Base-by-base conservation (phyloP, 2,113 vertebrate species). In the Holacanthus passer region DNA sequence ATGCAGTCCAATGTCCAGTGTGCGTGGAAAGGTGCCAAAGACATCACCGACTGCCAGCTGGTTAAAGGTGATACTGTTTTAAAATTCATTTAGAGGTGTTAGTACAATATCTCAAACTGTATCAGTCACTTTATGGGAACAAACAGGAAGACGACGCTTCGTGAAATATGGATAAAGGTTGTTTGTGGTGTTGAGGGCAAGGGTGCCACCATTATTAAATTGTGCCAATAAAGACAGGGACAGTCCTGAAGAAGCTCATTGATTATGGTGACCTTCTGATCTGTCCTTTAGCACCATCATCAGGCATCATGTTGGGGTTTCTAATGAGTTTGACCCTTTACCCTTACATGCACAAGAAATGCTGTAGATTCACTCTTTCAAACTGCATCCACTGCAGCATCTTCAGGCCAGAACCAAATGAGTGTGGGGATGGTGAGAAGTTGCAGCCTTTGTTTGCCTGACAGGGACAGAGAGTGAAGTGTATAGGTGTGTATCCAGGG, bases 41-140 rank as follows among this genome's bases (percentile, higher is more conserved):
- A 48, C 52, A 67, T 27, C 45, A 27, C 11, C 22, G 50, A 52
- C 43, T 62, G 76, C 70, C 66, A 83, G 62, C 41, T 39, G 55
- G 62, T 50, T 67, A 79, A 71, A 76, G 65, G 52, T 80, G 58
- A 83, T 67, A 32, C 45, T 69, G 81, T 78, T 74, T 37, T 50
- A 20, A 39, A 62, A 81, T 77, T 22, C 0, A 69, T 81, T 81
- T 63, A 24, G 19, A 47, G 52, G 39, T 71, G 37, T 45, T 75
- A 10, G 39, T 66, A 10, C 55, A 60, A 63, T 35, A 47, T 63
- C 7, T 82, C 31, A 53, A 47, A n/a, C 4, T 41, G 4, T 58
- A 45, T 58, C 16, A 20, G 41, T 35, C 24, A 50, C 16, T 77
- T 35, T 47, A 22, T 68, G 14, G 31, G 20, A 39, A 65, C 16